These are phyloP conservation scores for Aspidapion aeneum DNA, from an alignment of 2,888 invertebrate genomes.

Conservation along the genomic window DNA sequence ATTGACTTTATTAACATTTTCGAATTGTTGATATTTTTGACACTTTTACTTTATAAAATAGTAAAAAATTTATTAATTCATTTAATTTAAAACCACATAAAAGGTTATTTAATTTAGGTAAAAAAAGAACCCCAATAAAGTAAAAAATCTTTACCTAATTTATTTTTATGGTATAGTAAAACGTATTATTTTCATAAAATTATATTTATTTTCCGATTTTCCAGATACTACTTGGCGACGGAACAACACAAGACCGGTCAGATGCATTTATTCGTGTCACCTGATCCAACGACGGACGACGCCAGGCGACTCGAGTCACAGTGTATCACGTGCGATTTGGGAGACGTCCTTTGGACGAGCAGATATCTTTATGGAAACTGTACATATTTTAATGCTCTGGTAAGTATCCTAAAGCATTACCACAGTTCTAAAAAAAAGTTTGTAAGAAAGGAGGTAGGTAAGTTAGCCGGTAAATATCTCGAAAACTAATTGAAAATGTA, in stretches of 20 bases:
- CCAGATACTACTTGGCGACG: slow-evolving; percentile 60
- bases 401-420: slow-evolving; percentile 47
- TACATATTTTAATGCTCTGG: slow-evolving; percentile 78
- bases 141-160: background rate
- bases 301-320: slow-evolving; percentile 67
- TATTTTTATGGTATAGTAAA: background rate
- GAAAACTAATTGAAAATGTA: too few relatives aligned
- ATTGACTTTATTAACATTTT: too few relatives aligned
- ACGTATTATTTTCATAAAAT: background rate
- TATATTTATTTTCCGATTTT: slow-evolving; percentile 11
- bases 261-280: slow-evolving; percentile 82
- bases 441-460: too few relatives aligned
- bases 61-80: too few relatives aligned
- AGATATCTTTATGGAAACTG: slow-evolving; percentile 81
- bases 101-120: too few relatives aligned
- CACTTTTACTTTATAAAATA: too few relatives aligned
- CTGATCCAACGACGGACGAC: slow-evolving; percentile 70
- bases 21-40: too few relatives aligned
- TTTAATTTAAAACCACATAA: too few relatives aligned
- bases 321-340: slow-evolving; percentile 83
- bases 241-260: slow-evolving; percentile 82
- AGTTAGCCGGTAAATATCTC: too few relatives aligned
- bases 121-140: background rate
- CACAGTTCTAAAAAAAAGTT: too few relatives aligned
- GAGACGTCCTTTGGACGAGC: slow-evolving; percentile 73